Conservation (phyloP, 2,888 invertebrate genomes). For the Drosophila pseudotalamancana region DNA sequence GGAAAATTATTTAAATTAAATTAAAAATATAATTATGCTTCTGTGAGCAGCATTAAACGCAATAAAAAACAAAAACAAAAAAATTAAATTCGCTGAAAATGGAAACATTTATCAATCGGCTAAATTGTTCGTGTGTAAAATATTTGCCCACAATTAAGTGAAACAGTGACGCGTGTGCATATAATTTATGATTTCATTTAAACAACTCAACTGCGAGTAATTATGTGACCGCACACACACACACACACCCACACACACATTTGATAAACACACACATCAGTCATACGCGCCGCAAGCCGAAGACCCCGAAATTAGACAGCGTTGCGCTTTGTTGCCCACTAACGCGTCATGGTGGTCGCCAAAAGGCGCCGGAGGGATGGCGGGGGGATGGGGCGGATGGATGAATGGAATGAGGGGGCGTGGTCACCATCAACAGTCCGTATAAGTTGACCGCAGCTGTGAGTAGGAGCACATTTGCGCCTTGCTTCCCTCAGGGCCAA, state of each 20-base stretch:
- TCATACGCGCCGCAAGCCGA: conserved; percentile 47
- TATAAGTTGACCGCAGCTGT: conserved; percentile 51
- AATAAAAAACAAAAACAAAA: background rate
- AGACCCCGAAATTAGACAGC: conserved; percentile 44
- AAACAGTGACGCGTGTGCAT: conserved; percentile 51
- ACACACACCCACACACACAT: conserved; percentile 5
- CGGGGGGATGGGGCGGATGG: too few relatives aligned
- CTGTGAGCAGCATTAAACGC: conserved; percentile 2
- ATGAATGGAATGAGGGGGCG: too few relatives aligned
- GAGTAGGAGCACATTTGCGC: conserved; percentile 47
- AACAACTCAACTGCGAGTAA: conserved; percentile 73
- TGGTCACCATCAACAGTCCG: conserved; percentile 46
- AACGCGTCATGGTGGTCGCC: background rate
- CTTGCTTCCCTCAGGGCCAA: conserved; percentile 37
- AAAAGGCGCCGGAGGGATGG: background rate
- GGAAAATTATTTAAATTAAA: conserved; percentile 6
- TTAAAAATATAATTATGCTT: conserved; percentile 5
- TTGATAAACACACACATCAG: conserved; percentile 35
- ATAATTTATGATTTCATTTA: conserved; percentile 78
- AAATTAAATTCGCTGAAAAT: background rate
- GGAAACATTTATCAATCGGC: conserved; percentile 52
- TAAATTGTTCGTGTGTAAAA: conserved; percentile 58
- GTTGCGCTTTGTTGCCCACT: conserved; percentile 42
- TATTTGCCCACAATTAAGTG: conserved; percentile 72
- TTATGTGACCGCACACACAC: conserved; percentile 57